Conservation (phyloP, 2,113 vertebrate species). For the Chionomys nivalis region DNA sequence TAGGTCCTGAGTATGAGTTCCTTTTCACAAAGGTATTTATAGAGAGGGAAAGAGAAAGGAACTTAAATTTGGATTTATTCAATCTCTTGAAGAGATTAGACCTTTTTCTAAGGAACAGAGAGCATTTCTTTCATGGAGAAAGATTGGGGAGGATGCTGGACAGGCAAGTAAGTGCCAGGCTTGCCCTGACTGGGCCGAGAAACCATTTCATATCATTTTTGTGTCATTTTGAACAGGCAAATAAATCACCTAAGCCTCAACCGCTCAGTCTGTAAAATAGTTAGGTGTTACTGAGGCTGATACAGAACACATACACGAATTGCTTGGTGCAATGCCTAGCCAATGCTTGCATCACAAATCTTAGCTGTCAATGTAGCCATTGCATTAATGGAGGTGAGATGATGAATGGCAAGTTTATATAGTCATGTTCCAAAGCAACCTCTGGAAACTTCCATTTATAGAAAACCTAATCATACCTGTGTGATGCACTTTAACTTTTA, state of each 20-base stretch:
- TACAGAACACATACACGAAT: background rate
- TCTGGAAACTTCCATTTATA: background rate
- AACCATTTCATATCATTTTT: background rate
- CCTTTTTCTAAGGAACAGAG: background rate
- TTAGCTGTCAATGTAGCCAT: background rate
- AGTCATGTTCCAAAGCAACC: background rate
- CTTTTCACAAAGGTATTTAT: constrained; percentile 78
- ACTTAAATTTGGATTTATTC: constrained; percentile 62
- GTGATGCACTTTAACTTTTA: background rate
- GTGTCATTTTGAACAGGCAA: background rate
- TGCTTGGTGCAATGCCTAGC: background rate
- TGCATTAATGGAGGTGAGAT: background rate
- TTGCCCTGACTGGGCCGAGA: rapidly evolving
- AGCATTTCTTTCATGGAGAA: background rate
- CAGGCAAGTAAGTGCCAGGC: background rate
- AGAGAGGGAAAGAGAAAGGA: constrained; percentile 52
- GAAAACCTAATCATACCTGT: background rate
- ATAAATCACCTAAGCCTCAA: background rate
- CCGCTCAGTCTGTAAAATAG: background rate
- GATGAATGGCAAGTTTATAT: background rate
- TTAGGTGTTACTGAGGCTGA: background rate
- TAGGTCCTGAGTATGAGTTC: constrained; percentile 65
- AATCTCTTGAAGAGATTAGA: background rate
- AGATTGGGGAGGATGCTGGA: background rate
- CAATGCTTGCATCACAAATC: background rate